Conservation (phyloP, 2,888 invertebrate genomes). For the Falcaria lacertinaria region DNA sequence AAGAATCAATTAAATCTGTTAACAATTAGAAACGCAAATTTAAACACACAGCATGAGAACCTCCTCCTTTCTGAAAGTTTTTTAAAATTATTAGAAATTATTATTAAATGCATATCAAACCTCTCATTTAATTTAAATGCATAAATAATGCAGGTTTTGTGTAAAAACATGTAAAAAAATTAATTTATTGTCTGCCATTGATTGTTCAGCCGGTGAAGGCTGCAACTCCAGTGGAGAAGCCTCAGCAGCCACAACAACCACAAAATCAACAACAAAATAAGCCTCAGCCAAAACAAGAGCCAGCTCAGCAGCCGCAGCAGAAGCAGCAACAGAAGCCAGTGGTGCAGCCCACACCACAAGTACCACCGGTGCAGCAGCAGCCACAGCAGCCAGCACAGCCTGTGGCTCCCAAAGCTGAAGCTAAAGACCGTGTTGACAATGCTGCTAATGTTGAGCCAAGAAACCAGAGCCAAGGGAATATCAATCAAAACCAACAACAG, state of each 20-base stretch:
- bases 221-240: slow-evolving; percentile 10
- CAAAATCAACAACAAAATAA: slow-evolving; percentile 21
- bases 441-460: slow-evolving; percentile 40
- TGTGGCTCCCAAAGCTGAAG: slow-evolving; percentile 30
- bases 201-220: slow-evolving; percentile 17
- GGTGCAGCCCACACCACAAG: slow-evolving; percentile 14
- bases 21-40: too few species aligned
- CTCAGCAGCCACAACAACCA: slow-evolving; percentile 15
- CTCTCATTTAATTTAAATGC: too few species aligned
- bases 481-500: slow-evolving; percentile 38
- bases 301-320: slow-evolving; percentile 11
- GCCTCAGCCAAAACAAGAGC: slow-evolving; percentile 16
- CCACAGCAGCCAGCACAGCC: slow-evolving; percentile 27
- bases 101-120: too few species aligned
- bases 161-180: too few species aligned
- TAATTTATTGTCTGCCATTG: too few species aligned
- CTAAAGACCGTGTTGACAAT: slow-evolving; percentile 55
- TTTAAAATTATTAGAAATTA: too few species aligned
- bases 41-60: too few species aligned
- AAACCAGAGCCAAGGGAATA: slow-evolving; percentile 26
- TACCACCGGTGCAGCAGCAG: slow-evolving; percentile 8
- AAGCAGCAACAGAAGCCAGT: slow-evolving; percentile 15
- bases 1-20: too few species aligned
- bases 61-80: too few species aligned
- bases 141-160: slow-evolving; percentile 3